Conservation (phyloP, 2,888 invertebrate species). For the Mythimna loreyi region DNA sequence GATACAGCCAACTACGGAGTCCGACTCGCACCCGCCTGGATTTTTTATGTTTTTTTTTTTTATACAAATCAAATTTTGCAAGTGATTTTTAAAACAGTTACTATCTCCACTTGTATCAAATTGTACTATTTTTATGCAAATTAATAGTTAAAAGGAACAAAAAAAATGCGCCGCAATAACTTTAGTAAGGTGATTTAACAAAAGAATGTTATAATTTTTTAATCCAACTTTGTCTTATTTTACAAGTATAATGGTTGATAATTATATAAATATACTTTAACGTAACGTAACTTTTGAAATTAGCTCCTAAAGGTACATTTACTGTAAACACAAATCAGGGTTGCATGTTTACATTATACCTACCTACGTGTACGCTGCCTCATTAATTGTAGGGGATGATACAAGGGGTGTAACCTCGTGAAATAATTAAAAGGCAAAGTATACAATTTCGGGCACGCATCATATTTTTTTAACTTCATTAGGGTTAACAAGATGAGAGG, state of each 20-base stretch:
- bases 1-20: no score
- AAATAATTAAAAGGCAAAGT: conserved; percentile 54
- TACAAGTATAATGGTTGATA: neutral
- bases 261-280: neutral
- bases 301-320: conserved; percentile 2
- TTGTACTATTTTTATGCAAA: no score
- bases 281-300: neutral
- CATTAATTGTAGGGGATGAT: conserved; percentile 38
- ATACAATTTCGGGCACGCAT: conserved; percentile 49
- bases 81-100: no score
- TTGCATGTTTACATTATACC: conserved; percentile 54
- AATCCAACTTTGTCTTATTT: no score
- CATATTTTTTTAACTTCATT: conserved; percentile 50
- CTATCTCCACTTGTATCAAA: no score
- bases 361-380: conserved; percentile 8
- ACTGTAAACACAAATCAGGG: conserved; percentile 29
- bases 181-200: no score
- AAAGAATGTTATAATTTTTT: no score
- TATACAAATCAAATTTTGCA: no score
- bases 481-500: conserved; percentile 41
- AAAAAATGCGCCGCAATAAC: no score
- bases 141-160: no score
- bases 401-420: conserved; percentile 27
- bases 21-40: no score
- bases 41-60: no score